Conservation (phyloP, 2,797 vertebrate species). For the Sebastes reedi region DNA sequence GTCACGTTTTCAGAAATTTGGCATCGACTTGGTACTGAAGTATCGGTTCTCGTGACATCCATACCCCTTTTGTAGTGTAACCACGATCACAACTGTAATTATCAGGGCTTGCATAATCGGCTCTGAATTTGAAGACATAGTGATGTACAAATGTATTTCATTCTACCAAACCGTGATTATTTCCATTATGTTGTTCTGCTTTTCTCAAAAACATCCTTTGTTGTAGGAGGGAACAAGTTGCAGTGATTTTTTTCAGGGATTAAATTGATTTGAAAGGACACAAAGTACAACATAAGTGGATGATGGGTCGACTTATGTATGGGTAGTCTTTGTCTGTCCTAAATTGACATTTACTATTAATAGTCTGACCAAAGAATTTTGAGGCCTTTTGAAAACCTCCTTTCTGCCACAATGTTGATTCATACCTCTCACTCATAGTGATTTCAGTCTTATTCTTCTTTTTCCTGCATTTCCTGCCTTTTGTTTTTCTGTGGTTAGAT, state of each 20-base stretch:
- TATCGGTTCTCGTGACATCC: too few relatives aligned
- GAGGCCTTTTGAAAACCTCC: background rate
- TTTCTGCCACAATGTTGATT: background rate
- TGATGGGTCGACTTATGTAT: background rate
- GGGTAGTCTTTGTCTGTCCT: background rate
- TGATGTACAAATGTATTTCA: background rate
- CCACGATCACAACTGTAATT: background rate
- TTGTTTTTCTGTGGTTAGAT: background rate
- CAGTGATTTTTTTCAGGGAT: background rate
- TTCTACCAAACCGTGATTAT: background rate
- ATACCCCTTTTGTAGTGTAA: accelerated
- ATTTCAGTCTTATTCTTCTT: background rate
- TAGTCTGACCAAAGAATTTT: background rate
- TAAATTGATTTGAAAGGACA: background rate
- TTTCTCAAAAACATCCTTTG: background rate
- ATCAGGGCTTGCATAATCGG: background rate
- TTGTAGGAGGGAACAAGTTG: too few relatives aligned
- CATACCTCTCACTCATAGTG: background rate
- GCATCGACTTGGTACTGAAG: too few relatives aligned
- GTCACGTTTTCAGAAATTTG: too few relatives aligned
- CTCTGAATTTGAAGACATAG: background rate
- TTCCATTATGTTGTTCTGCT: background rate
- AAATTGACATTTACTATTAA: background rate
- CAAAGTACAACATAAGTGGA: background rate
- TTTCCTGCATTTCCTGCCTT: background rate